Percentiles rank a stretch among this genome's conserved stretches.
phyloP scores from a whole-genome alignment of 2,113 vertebrate genomes.

The Dendropsophus ebraccatus region DNA sequence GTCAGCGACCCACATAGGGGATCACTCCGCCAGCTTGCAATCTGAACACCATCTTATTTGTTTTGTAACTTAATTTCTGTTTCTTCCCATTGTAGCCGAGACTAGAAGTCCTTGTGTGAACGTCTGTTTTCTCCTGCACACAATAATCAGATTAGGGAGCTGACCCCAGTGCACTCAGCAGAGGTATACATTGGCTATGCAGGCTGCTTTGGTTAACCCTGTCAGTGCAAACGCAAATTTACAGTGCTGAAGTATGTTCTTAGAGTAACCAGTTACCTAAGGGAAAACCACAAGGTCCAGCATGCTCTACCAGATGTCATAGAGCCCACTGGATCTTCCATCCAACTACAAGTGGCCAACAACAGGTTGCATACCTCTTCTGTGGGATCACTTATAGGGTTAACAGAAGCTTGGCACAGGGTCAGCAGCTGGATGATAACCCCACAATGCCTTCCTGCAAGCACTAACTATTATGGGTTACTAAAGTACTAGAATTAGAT shows the following conservation, averaged over 20 bases:
- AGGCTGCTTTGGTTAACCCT: conserved; percentile 28
- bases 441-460: neutral
- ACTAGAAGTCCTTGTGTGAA: conserved; percentile 20
- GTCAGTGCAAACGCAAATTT: neutral
- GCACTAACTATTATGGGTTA: neutral
- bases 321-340: neutral
- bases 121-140: conserved; percentile 39
- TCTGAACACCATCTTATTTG: neutral
- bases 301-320: neutral
- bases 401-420: neutral
- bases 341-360: neutral
- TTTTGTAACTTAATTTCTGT: conserved; percentile 11
- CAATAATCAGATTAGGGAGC: conserved; percentile 47
- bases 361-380: neutral
- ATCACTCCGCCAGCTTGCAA: neutral
- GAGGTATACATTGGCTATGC: conserved; percentile 49
- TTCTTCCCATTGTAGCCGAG: neutral
- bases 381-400: neutral
- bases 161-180: conserved; percentile 45
- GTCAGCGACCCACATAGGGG: neutral
- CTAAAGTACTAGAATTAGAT: neutral
- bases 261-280: neutral
- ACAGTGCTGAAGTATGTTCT: neutral
- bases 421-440: conserved; percentile 26
- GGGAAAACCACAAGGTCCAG: neutral